phyloP scores from a whole-genome alignment of 2,888 invertebrate species.

The Chromoteleia sp. region DNA sequence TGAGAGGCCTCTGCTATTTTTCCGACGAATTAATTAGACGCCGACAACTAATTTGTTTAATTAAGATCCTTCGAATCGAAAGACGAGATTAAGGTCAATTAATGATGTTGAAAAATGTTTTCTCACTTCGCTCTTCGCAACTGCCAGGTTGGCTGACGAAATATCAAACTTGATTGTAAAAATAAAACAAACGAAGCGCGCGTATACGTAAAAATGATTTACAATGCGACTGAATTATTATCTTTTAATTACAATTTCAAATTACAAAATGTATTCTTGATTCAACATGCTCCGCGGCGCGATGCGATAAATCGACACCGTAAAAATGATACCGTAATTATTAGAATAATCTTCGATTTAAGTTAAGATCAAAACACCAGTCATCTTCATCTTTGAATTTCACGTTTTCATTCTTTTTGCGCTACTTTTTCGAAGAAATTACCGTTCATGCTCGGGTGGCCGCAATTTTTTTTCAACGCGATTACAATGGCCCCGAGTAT shows the following conservation, averaged over 20 bases:
- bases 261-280: no score
- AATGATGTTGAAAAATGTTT: neutral
- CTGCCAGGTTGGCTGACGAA: neutral
- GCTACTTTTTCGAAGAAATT: slow-evolving; percentile 14
- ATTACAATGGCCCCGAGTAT: slow-evolving; percentile 19
- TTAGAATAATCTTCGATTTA: no score
- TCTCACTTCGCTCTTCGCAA: neutral
- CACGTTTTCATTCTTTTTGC: neutral
- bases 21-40: slow-evolving; percentile 12
- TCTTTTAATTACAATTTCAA: no score
- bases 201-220: no score
- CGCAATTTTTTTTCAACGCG: slow-evolving; percentile 11
- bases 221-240: neutral
- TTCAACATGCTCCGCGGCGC: no score
- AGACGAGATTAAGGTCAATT: neutral
- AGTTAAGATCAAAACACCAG: no score
- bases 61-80: slow-evolving; percentile 2
- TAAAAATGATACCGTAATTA: no score
- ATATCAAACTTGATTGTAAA: neutral
- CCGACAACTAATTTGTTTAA: slow-evolving; percentile 33
- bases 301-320: no score
- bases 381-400: no score
- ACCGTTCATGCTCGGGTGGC: neutral
- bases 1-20: slow-evolving; percentile 19
- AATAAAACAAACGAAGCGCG: no score